These are phyloP conservation scores for Azemiops feae DNA, from an alignment of 2,113 vertebrate species.

Conservation along the genomic window DNA sequence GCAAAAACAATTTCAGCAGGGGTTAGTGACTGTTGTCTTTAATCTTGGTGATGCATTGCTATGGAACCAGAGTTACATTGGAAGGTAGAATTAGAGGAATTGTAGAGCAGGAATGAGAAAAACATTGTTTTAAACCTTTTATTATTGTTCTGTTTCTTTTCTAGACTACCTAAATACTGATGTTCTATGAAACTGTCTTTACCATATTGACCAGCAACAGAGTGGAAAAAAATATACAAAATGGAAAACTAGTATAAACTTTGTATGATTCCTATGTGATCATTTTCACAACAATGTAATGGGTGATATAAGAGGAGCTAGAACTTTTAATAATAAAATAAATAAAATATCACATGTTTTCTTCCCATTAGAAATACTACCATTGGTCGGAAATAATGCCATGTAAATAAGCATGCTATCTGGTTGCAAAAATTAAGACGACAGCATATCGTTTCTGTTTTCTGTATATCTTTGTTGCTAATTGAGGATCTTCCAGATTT, in stretches of 20 bases:
- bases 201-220: background rate
- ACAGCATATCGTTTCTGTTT: background rate
- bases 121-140: background rate
- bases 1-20: constrained; percentile 27
- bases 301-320: background rate
- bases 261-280: background rate
- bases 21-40: constrained; percentile 25
- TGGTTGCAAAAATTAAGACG: background rate
- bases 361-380: background rate
- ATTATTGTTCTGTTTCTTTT: background rate
- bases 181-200: background rate
- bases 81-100: background rate
- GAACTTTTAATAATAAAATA: background rate
- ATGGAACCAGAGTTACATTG: background rate
- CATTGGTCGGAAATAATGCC: background rate
- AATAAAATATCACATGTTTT: background rate
- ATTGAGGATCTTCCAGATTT: background rate
- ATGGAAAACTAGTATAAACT: background rate
- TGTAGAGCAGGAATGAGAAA: background rate
- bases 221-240: background rate
- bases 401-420: background rate
- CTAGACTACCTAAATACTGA: background rate
- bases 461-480: background rate
- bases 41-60: constrained; percentile 5
- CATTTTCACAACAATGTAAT: background rate